A percentile compares a stretch with the other conserved stretches of the same genome.
Evolutionary conservation across 1,140 invertebrate species (phyloP).

Genomic region (Hylyphantes graminicola): DNA sequence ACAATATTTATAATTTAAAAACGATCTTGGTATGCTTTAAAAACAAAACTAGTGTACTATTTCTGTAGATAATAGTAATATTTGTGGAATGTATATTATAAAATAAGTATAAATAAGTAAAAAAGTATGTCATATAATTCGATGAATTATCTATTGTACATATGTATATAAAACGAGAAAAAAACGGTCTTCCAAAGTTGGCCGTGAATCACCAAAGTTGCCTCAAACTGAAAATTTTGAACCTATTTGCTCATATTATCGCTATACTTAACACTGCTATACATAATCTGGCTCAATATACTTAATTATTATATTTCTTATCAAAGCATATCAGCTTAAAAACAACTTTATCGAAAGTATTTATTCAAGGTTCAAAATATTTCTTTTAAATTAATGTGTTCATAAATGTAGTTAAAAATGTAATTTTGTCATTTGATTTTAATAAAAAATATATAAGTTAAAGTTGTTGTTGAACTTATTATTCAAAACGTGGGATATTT

Average conservation of each 20-base stretch:
- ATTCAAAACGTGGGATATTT: neutral
- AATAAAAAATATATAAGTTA: neutral
- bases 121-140: too few species aligned
- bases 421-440: neutral
- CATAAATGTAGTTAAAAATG: neutral
- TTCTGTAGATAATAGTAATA: too few species aligned
- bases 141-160: too few species aligned
- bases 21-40: too few species aligned
- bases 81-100: too few species aligned
- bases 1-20: too few species aligned
- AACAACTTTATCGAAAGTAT: neutral
- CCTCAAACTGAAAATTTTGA: conserved; percentile 36
- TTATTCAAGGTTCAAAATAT: neutral
- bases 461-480: neutral
- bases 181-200: conserved; percentile 54
- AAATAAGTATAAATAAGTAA: too few species aligned
- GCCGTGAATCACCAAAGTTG: conserved; percentile 52
- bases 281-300: too few species aligned
- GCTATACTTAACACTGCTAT: too few species aligned
- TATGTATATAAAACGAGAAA: neutral
- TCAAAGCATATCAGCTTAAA: neutral
- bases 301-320: neutral
- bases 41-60: too few species aligned
- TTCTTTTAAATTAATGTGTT: neutral
- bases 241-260: neutral